These are phyloP conservation scores for Stenopsyche tienmushanensis DNA, from an alignment of 1,140 invertebrate genomes.

Conservation along the genomic window DNA sequence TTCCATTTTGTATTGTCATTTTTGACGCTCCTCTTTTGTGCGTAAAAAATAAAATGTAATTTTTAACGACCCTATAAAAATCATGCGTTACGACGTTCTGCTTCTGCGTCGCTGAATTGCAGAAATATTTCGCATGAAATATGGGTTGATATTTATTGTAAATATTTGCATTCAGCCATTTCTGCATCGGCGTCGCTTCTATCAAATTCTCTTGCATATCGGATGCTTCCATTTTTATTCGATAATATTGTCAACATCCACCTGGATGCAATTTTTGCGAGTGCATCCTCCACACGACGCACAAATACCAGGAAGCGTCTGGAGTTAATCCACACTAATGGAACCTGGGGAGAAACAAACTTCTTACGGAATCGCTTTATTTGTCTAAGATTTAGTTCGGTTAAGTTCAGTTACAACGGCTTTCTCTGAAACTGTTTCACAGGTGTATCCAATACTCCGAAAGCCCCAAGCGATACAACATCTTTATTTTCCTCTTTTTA, in stretches of 20 bases:
- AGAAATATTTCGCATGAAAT: background rate
- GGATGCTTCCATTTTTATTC: slow-evolving; percentile 8
- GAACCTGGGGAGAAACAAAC: background rate
- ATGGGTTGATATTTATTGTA: background rate
- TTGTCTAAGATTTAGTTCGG: background rate
- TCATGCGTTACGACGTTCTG: background rate
- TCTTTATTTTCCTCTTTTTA: too few species aligned
- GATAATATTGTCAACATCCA: slow-evolving; percentile 26
- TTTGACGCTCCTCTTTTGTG: too few species aligned
- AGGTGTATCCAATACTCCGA: too few species aligned
- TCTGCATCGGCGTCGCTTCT: background rate
- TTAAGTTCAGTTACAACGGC: background rate
- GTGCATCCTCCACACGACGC: slow-evolving; percentile 13
- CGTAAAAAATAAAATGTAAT: too few species aligned
- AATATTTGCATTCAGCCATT: too few species aligned
- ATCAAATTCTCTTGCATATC: background rate
- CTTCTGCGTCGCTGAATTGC: background rate
- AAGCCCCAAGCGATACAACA: too few species aligned
- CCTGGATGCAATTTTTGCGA: slow-evolving; percentile 29
- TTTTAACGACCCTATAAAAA: too few species aligned
- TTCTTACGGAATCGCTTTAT: slow-evolving; percentile 1
- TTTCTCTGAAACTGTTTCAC: background rate
- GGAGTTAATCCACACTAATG: slow-evolving; percentile 19
- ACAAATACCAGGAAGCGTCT: background rate
- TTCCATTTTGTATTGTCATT: background rate